Conservation (phyloP, 2,888 invertebrate species). For the Epistrophe grossulariae region DNA sequence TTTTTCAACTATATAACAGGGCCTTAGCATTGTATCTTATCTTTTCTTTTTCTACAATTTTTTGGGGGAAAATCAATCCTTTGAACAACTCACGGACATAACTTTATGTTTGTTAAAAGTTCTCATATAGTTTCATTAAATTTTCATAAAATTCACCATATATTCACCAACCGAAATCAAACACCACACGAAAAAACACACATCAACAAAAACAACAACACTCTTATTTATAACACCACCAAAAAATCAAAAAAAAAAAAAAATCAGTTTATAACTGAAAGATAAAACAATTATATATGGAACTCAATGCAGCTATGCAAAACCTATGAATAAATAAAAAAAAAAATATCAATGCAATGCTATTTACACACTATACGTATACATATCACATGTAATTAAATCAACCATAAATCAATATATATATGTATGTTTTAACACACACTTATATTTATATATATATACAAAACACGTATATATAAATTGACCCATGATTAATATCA, state of each 20-base stretch:
- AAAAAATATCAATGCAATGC: conserved; percentile 43
- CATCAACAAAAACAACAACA: conserved; percentile 32
- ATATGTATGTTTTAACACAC: conserved; percentile 32
- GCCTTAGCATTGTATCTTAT: neutral
- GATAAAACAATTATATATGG: conserved; percentile 10
- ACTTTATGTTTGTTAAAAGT: neutral
- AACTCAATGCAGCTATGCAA: conserved; percentile 35
- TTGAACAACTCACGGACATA: neutral
- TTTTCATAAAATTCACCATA: neutral
- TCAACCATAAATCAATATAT: conserved; percentile 47
- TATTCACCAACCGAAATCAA: neutral
- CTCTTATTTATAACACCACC: conserved; percentile 47
- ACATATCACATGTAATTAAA: conserved; percentile 68
- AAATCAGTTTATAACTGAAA: neutral
- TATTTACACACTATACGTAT: conserved; percentile 46
- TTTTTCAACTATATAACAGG: too few species aligned
- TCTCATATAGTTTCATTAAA: neutral
- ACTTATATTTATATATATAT: conserved; percentile 6
- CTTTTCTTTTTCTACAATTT: neutral
- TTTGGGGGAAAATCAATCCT: neutral
- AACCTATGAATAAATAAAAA: conserved; percentile 3
- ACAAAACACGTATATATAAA: conserved; percentile 1
- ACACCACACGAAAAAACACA: neutral
- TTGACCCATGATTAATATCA: conserved; percentile 22
- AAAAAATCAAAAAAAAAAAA: neutral